Base-by-base conservation (phyloP, 2,888 invertebrate species). In the Conomelus anceps region DNA sequence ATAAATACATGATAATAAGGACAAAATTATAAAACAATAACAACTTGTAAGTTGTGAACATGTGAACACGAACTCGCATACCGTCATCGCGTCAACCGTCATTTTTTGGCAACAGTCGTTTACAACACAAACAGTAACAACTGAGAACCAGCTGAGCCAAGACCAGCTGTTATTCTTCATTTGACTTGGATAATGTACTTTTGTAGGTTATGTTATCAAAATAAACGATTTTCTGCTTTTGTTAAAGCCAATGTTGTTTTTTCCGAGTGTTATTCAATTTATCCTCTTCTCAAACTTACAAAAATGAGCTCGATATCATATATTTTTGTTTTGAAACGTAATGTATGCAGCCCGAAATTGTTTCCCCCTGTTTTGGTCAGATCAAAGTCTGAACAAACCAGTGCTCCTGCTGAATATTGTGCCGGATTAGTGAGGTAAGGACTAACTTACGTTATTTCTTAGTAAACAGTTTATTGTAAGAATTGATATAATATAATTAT, bases 381-480 rank as follows among this genome's bases (percentile, higher is more conserved):
- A 63, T 63, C 63, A 63, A 63, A 63, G 63, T n/a, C 13, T 63
- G n/a, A 94, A 92, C 93, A 94, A 9, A 3, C 7, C 4, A 63
- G n/a, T n/a, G 63, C 63, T 63, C 93, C 94, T 22, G 93, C 94
- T 41, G 93, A 95, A 91, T 96, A 96, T 92, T 96, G 96, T 92
- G 92, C 95, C 90, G 94, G 95, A 91, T 93, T 95, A 91, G 95
- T 96, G 41, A 94, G 94, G 95, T 95, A 94, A 92, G 92, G 13
- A 13, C 20, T 17, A 3, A 7, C n/a, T n/a, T n/a, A n/a, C n/a
- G n/a, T n/a, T n/a, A n/a, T n/a, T n/a, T n/a, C n/a, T n/a, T n/a
- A n/a, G n/a, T n/a, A n/a, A n/a, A n/a, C n/a, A n/a, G n/a, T n/a
- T n/a, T n/a, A n/a, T n/a, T n/a, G n/a, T n/a, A n/a, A n/a, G n/a